Base-by-base conservation (phyloP, 2,888 invertebrate genomes). In the Apamea epomidion region DNA sequence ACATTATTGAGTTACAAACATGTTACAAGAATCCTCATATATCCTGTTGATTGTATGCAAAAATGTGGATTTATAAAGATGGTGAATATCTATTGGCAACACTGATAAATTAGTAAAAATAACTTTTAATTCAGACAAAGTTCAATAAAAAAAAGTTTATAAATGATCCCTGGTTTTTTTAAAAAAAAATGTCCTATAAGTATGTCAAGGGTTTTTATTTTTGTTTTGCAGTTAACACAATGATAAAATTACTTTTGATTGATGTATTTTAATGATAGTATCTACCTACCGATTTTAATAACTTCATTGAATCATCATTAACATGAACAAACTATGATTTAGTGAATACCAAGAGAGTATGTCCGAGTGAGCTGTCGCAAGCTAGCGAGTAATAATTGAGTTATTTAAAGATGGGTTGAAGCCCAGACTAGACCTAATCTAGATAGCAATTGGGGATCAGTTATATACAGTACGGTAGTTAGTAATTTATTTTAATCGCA, bases 21-120 rank as follows among this genome's bases (percentile, higher is more conserved):
- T 64, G 65, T 16, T 58, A 21, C 25, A 21, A 42, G 25, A 74
- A 51, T 42, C 10, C 21, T 48, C 62, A 2, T 60, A 2, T 60
- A 74, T 58, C 21, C 75, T 84, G 79, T 76, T 83, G 48, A 81
- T 78, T 81, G 60, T 75, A 18, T 73, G 74, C 65, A 87, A 75
- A 81, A 85, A 77, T 87, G 77, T 76, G 21, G 74, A 51, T 72
- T 83, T 14, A 32, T 54, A 45, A 29, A 70, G 58, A 37, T 76
- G 18, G 32, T 65, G 4, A 32, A 64, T 37, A 65, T 12, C 37
- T 25, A 25, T 37, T 65, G 65, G 7, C 5, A 65, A 37, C 32
- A 37, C 3, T 4, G 10, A 42, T 16, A n/a, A 42, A n/a, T 42
- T 42, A n/a, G 1, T 25, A 42, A 29, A 12, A 21, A 48, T 29